Conservation (phyloP, 2,888 invertebrate species). For the Leistus spinibarbis region DNA sequence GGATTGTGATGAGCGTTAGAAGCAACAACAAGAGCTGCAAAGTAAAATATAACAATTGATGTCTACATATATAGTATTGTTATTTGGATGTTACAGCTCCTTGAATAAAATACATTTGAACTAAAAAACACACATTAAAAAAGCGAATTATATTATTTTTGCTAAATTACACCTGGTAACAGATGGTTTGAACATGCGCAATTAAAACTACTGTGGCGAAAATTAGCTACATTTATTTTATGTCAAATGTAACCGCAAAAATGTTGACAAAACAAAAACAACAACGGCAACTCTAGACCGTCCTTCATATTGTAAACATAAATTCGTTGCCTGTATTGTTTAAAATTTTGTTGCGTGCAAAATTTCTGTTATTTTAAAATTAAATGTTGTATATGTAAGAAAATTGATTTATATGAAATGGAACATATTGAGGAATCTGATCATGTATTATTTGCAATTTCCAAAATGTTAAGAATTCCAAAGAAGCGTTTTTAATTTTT, state of each 20-base stretch:
- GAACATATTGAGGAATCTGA: background rate
- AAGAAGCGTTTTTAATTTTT: too few species aligned
- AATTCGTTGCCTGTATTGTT: background rate
- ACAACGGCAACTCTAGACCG: too few species aligned
- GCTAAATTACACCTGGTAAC: background rate
- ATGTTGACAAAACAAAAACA: background rate
- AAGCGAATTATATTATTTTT: background rate
- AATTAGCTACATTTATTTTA: conserved; percentile 1
- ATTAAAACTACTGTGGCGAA: background rate
- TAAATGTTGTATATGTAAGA: background rate
- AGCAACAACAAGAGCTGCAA: background rate
- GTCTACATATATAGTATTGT: background rate
- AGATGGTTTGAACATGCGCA: background rate
- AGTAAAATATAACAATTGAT: background rate
- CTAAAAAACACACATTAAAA: background rate
- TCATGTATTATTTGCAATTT: too few species aligned
- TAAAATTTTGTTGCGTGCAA: background rate
- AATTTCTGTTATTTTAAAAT: background rate
- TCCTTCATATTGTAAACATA: background rate
- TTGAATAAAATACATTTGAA: background rate
- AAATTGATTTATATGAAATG: background rate
- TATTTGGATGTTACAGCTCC: background rate
- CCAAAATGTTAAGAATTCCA: too few species aligned
- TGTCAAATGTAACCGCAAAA: background rate
- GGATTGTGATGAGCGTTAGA: background rate